phyloP scores from a whole-genome alignment of 53 echinoderm and acorn worm genomes.

The Crossaster papposus region DNA sequence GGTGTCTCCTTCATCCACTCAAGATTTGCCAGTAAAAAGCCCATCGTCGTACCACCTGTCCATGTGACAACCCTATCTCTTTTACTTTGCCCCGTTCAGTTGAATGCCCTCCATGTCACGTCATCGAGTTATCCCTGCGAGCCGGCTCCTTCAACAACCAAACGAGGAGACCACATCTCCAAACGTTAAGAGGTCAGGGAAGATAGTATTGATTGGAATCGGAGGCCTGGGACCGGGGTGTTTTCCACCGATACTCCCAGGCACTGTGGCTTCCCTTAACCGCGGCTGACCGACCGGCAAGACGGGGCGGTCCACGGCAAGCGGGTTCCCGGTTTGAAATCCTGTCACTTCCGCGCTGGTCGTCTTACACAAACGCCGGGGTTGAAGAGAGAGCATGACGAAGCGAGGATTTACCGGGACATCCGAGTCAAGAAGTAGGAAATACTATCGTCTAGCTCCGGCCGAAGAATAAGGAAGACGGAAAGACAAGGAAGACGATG shows the following conservation, averaged over 20 bases:
- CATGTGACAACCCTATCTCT: not conserved
- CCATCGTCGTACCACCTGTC: not conserved
- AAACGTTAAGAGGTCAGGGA: constrained; percentile 32
- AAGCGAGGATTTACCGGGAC: constrained; percentile 37
- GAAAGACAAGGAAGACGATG: not conserved
- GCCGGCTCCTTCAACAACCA: constrained; percentile 16
- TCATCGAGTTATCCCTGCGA: constrained; percentile 2
- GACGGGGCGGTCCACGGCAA: not conserved
- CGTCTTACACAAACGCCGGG: constrained; percentile 53
- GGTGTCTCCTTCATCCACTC: not conserved
- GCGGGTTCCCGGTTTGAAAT: constrained; percentile 35
- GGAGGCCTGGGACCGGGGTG: constrained; percentile 14
- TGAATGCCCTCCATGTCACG: constrained; percentile 52
- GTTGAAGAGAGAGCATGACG: constrained; percentile 8
- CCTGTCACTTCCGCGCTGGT: constrained; percentile 54
- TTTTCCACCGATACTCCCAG: constrained; percentile 28
- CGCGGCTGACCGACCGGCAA: constrained; percentile 16
- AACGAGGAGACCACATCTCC: constrained; percentile 36
- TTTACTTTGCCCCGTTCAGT: constrained; percentile 1
- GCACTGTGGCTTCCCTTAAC: constrained; percentile 9
- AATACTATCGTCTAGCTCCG: constrained; percentile 29
- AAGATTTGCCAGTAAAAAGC: not conserved
- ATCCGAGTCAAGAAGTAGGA: constrained; percentile 45
- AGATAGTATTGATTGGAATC: constrained; percentile 38
- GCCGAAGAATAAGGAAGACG: not conserved